Percentiles rank a stretch among this genome's conserved stretches.
Evolutionary conservation across 2,888 invertebrate species (phyloP).

Genomic region (Scaptomyza caliginosa): DNA sequence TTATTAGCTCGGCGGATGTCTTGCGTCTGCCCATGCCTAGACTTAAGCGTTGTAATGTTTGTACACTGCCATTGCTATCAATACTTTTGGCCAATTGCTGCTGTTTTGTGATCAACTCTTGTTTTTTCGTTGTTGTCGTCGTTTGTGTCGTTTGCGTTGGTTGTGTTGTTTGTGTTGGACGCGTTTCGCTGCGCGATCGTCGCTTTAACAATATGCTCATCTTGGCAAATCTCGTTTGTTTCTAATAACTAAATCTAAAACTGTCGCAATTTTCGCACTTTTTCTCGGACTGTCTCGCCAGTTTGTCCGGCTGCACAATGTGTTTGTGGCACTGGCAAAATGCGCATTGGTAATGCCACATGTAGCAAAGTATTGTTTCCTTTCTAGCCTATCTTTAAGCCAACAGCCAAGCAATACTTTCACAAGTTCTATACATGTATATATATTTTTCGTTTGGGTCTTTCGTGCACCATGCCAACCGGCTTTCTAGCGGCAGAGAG

Average conservation of each 20-base stretch:
- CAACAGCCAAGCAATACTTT: slow-evolving; percentile 12
- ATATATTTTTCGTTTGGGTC: slow-evolving; percentile 78
- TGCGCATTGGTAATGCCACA: slow-evolving; percentile 38
- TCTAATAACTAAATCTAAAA: not conserved
- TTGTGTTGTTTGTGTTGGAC: slow-evolving; percentile 20
- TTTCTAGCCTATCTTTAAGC: slow-evolving; percentile 1
- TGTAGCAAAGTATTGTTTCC: slow-evolving; percentile 8
- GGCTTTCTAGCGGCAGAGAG: not conserved
- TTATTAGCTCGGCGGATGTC: slow-evolving; percentile 92
- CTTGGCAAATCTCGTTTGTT: slow-evolving; percentile 1
- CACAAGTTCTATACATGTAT: slow-evolving; percentile 38
- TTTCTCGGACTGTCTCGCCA: too few relatives aligned
- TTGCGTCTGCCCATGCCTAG: slow-evolving; percentile 84
- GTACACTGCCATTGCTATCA: slow-evolving; percentile 34
- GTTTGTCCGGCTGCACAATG: not conserved
- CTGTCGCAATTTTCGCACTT: not conserved
- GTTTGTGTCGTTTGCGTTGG: slow-evolving; percentile 5
- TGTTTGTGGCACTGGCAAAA: slow-evolving; percentile 31
- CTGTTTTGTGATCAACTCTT: not conserved
- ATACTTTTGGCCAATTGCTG: slow-evolving; percentile 15
- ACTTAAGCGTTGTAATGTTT: slow-evolving; percentile 23
- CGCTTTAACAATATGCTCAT: slow-evolving; percentile 75
- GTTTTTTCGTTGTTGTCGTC: not conserved
- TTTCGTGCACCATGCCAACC: slow-evolving; percentile 82
- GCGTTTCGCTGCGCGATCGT: slow-evolving; percentile 77